These are phyloP conservation scores for Gadus macrocephalus DNA, from an alignment of 2,113 vertebrate genomes.

Conservation along the genomic window DNA sequence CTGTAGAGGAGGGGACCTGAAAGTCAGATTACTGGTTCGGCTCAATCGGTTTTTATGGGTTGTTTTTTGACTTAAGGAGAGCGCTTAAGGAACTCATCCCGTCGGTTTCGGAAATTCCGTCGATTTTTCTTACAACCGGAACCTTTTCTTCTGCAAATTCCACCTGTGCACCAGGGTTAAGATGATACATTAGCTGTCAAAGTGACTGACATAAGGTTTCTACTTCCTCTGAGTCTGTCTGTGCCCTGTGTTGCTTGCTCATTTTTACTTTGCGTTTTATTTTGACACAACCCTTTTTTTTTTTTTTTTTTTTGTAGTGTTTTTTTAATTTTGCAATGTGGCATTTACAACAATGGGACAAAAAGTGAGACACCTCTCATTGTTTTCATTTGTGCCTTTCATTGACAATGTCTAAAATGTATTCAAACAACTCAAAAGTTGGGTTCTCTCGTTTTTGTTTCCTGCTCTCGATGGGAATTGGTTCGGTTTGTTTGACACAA, in stretches of 20 bases:
- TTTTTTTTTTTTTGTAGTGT: constrained; percentile 2
- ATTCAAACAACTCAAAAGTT: constrained; percentile 62
- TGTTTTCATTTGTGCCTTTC: constrained; percentile 47
- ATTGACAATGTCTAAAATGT: constrained; percentile 3
- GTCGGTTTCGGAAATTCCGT: not conserved
- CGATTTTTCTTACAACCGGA: not conserved
- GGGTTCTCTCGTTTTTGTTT: constrained; percentile 71
- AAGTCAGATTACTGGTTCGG: constrained; percentile 79
- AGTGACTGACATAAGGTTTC: constrained; percentile 61
- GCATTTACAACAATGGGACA: constrained; percentile 12
- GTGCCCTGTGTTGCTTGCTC: constrained; percentile 47
- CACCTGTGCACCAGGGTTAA: not conserved
- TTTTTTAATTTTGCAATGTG: constrained; percentile 27
- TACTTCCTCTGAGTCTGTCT: constrained; percentile 67
- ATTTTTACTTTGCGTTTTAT: constrained; percentile 41
- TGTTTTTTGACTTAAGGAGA: not conserved
- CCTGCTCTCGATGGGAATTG: constrained; percentile 75
- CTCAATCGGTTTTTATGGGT: constrained; percentile 34
- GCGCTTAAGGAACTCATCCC: not conserved
- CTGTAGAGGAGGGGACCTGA: constrained; percentile 81
- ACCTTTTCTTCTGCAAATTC: not conserved
- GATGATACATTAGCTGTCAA: constrained; percentile 4
- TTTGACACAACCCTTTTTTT: constrained; percentile 30
- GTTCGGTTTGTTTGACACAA: constrained; percentile 62
- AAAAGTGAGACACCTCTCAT: constrained; percentile 49